A percentile compares a stretch with the other conserved stretches of the same genome.
Conservation (phyloP, 2,797 vertebrate genomes). For the Pseudomugil gertrudae region DNA sequence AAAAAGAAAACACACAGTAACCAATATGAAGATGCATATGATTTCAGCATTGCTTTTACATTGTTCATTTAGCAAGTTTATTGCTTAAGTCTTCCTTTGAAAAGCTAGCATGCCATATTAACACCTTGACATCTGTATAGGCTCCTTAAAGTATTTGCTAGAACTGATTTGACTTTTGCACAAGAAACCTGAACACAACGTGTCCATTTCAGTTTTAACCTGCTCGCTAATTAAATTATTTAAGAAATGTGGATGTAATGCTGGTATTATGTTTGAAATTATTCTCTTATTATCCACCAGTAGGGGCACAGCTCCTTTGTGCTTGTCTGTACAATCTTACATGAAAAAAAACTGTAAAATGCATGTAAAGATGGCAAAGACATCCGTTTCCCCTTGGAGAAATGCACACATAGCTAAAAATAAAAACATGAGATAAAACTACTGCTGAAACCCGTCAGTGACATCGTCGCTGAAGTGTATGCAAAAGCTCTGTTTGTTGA, state of each 20-base stretch:
- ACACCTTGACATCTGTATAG: neutral
- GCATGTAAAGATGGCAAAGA: neutral
- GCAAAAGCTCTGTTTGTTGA: constrained; percentile 8
- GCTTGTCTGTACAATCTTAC: neutral
- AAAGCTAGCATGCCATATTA: neutral
- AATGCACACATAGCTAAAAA: neutral
- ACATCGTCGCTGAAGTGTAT: neutral
- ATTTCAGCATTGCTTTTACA: neutral
- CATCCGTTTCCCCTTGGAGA: neutral
- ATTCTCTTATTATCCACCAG: neutral
- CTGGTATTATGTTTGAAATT: neutral
- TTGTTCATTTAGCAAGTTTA: neutral
- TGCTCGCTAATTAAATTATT: neutral
- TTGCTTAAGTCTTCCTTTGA: neutral
- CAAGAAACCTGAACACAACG: neutral
- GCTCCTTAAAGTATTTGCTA: neutral
- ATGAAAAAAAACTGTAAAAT: neutral
- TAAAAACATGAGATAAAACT: neutral
- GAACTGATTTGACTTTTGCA: neutral
- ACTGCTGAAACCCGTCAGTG: constrained; percentile 10
- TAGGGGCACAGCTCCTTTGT: neutral
- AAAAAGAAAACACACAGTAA: neutral
- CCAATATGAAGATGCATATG: neutral
- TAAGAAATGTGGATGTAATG: neutral
- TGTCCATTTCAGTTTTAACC: neutral